phyloP scores from a whole-genome alignment of 2,888 invertebrate genomes.

The Pediacus dermestoides region DNA sequence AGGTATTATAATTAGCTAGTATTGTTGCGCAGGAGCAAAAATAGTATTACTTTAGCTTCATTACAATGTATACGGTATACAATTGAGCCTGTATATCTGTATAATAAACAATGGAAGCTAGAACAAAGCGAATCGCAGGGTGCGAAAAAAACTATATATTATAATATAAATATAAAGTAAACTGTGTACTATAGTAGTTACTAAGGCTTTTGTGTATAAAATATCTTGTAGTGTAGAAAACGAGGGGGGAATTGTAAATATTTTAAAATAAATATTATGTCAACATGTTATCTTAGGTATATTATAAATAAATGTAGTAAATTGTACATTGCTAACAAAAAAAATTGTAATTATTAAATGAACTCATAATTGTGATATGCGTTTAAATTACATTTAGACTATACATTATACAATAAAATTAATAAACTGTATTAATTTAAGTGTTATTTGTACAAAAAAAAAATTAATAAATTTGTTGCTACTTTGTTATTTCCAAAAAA shows the following conservation, averaged over 20 bases:
- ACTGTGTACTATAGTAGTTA: constrained; percentile 20
- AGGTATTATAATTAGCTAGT: too few species aligned
- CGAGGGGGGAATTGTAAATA: constrained; percentile 20
- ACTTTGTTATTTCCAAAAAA: too few species aligned
- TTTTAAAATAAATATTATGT: constrained; percentile 12
- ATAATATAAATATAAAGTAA: constrained; percentile 18
- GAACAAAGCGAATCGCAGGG: constrained; percentile 46
- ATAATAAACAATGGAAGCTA: constrained; percentile 29
- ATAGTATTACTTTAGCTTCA: constrained; percentile 18
- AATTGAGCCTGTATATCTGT: constrained; percentile 46
- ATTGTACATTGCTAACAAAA: too few species aligned
- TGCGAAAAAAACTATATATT: constrained; percentile 34
- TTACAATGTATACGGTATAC: constrained; percentile 39
- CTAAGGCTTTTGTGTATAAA: constrained; percentile 14
- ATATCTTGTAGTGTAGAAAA: constrained; percentile 16
- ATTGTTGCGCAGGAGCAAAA: too few species aligned
- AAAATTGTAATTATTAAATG: constrained; percentile 4
- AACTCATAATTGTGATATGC: constrained; percentile 9
- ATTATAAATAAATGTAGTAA: too few species aligned
- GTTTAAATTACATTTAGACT: too few species aligned
- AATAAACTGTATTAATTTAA: too few species aligned
- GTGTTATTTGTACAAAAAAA: too few species aligned
- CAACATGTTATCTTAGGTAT: constrained; percentile 16
- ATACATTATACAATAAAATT: too few species aligned
- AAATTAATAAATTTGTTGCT: too few species aligned